Evolutionary conservation across 2,888 invertebrate genomes (phyloP), one percentile per base, ranked within the genome.

Genomic region (Nymphalis c-album): DNA sequence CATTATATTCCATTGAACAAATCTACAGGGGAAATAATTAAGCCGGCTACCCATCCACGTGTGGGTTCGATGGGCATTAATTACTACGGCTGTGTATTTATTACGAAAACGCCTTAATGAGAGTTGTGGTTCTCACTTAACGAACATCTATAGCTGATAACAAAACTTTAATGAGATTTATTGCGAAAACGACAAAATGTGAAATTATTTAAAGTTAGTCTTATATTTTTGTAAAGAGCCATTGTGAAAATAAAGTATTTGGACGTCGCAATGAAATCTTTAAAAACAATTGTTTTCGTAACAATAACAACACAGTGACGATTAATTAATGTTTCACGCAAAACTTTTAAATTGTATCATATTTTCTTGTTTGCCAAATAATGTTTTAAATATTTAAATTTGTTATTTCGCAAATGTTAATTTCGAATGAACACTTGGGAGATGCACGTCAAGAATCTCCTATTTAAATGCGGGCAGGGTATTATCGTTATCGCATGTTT

Each of bases 401-500:
- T 59, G n/a, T n/a, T n/a, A n/a, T 17, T 22, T 7, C n/a, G 13
- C 46, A 22, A 50, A 61, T 35, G 35, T 50, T 22, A 61, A 48
- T 50, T 31, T 31, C 45, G 62, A 51, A 62, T 26, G 58, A 50
- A 59, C 46, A 58, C 58, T 58, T 35, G 45, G 8, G 22, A 31
- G 61, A 50, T 48, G 47, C n/a, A 26, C 62, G 22, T 40, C 46
- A 45, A 31, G 47, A 45, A 40, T 20, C 55, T 55, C 48, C 17
- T 46, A 58, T 69, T 26, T 46, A 51, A 53, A 59, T 16, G 53
- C 35, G 51, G 22, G 55, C 48, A 50, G 69, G 75, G 72, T 76
- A 80, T 80, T 84, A 80, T 77, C 78, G 81, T 82, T 82, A 81
- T 77, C 75, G 76, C 72, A 77, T 75, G 55, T 55, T 60, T 63